Conservation (phyloP, 2,888 invertebrate genomes). For the Zygogramma bicolorata region DNA sequence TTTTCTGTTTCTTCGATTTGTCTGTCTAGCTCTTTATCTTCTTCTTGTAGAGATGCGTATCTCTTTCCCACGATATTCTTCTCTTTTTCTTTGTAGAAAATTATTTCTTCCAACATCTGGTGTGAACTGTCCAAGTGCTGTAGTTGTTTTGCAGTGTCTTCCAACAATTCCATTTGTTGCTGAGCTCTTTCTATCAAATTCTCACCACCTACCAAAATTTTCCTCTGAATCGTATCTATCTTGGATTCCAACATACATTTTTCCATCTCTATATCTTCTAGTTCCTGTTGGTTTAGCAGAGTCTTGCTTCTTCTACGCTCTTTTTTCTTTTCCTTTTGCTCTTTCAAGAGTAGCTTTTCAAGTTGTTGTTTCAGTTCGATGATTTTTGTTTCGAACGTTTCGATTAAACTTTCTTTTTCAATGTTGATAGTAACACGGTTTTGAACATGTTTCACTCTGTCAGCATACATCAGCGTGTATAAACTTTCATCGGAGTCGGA, state of each 20-base stretch:
- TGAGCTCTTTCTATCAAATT: conserved; percentile 96
- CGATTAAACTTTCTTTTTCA: conserved; percentile 87
- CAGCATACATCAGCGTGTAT: conserved; percentile 94
- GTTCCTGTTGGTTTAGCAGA: conserved; percentile 57
- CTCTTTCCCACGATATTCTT: conserved; percentile 89
- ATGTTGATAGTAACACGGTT: conserved; percentile 94
- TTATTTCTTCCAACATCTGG: conserved; percentile 79
- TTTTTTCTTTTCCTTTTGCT: conserved; percentile 73
- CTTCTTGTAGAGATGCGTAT: conserved; percentile 89
- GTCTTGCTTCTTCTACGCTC: conserved; percentile 63
- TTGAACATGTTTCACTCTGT: conserved; percentile 94
- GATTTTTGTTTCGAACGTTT: conserved; percentile 88
- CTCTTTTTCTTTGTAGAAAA: conserved; percentile 89
- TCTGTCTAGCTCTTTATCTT: conserved; percentile 88
- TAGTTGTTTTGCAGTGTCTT: conserved; percentile 84
- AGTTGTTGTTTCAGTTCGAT: conserved; percentile 77
- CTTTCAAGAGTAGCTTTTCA: conserved; percentile 70
- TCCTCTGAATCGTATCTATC: conserved; percentile 82
- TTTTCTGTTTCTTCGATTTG: conserved; percentile 86
- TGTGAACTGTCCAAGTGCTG: conserved; percentile 81
- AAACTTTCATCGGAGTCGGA: conserved; percentile 95
- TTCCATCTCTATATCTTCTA: conserved; percentile 69
- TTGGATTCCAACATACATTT: conserved; percentile 70
- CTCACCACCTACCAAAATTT: conserved; percentile 96
- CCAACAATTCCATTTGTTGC: conserved; percentile 86